Conservation (phyloP, 2,888 invertebrate genomes). For the Melipona bicolor region DNA sequence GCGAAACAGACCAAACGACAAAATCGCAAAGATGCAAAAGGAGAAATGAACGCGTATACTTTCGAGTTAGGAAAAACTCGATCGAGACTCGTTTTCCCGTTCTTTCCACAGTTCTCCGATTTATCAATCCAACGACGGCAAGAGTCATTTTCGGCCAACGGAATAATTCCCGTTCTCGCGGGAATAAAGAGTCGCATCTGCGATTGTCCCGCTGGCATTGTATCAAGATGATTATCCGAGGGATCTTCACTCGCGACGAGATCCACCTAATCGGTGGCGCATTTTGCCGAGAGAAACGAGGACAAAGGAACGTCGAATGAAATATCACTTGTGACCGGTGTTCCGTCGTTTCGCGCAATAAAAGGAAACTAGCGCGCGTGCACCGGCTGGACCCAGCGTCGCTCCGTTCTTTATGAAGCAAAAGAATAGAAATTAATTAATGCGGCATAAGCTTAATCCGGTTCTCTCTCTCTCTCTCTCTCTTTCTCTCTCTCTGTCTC, state of each 20-base stretch:
- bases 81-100: background rate
- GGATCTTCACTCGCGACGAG: background rate
- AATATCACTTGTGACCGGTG: conserved; percentile 28
- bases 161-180: background rate
- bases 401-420: conserved; percentile 19
- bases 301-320: conserved; percentile 29
- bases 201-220: background rate
- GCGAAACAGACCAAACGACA: background rate
- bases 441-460: conserved; percentile 58
- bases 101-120: background rate
- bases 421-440: conserved; percentile 61
- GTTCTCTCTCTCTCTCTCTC: background rate
- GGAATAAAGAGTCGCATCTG: background rate
- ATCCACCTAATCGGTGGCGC: conserved; percentile 1
- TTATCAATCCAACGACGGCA: background rate
- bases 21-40: background rate
- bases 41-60: background rate
- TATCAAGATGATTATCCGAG: background rate
- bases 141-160: background rate
- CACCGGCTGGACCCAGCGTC: too few species aligned
- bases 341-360: conserved; percentile 21
- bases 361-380: background rate
- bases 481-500: background rate
- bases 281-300: background rate
- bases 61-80: background rate